phyloP scores from a whole-genome alignment of 2,888 invertebrate species.

The Teleiodes luculella region DNA sequence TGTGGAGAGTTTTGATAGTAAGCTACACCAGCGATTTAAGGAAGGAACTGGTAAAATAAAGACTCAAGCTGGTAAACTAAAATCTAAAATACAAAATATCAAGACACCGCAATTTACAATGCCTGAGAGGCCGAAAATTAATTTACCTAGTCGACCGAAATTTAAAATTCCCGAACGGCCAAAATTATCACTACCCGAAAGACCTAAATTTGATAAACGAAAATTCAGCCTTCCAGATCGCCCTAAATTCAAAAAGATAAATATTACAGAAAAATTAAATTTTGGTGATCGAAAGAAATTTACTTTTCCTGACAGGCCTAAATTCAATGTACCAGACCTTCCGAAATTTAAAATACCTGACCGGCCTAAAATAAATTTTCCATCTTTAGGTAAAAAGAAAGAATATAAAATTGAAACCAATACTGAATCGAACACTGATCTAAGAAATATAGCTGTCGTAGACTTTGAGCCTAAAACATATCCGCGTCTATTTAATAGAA shows the following conservation, averaged over 20 bases:
- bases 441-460: conserved; percentile 77
- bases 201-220: conserved; percentile 80
- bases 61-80: conserved; percentile 85
- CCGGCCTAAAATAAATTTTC: conserved; percentile 80
- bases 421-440: conserved; percentile 56
- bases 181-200: conserved; percentile 76
- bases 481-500: conserved; percentile 82
- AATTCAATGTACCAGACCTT: conserved; percentile 73
- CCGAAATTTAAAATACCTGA: conserved; percentile 80
- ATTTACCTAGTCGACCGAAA: conserved; percentile 77
- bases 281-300: conserved; percentile 80
- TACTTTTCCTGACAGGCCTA: conserved; percentile 79
- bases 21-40: conserved; percentile 82
- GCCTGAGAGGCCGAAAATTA: conserved; percentile 78
- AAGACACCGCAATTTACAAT: conserved; percentile 76
- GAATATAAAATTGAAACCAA: conserved; percentile 51
- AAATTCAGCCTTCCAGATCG: conserved; percentile 83
- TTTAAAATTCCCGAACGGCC: conserved; percentile 74
- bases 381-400: conserved; percentile 79
- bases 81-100: conserved; percentile 81
- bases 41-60: conserved; percentile 84
- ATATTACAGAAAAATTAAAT: conserved; percentile 74
- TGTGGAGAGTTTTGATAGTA: conserved; percentile 71
- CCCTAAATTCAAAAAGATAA: conserved; percentile 71
- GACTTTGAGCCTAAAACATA: conserved; percentile 87